These are phyloP conservation scores for Megamerina dolium DNA, from an alignment of 2,888 invertebrate genomes.

Conservation along the genomic window DNA sequence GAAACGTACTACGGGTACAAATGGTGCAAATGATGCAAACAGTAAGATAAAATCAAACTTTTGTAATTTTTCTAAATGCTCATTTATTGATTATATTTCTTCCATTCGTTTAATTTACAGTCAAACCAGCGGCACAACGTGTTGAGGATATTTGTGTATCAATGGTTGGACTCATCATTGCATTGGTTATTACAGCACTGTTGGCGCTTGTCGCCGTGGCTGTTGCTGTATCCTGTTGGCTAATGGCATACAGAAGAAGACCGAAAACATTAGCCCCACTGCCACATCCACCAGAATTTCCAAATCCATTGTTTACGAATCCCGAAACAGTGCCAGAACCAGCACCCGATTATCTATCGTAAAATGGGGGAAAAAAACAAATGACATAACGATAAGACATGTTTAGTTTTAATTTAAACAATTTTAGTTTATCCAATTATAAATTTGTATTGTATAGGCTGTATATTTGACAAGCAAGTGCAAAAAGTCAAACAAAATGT, in stretches of 20 bases:
- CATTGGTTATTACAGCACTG: constrained; percentile 84
- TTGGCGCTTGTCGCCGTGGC: constrained; percentile 89
- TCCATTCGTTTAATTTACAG: constrained; percentile 25
- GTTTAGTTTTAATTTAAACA: constrained; percentile 22
- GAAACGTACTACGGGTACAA: constrained; percentile 62
- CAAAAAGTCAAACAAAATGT: constrained; percentile 32
- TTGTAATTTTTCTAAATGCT: too few species aligned
- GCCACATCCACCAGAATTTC: constrained; percentile 92
- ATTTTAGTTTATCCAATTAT: constrained; percentile 11
- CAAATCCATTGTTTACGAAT: constrained; percentile 85
- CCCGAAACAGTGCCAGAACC: constrained; percentile 76
- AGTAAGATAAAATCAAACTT: constrained; percentile 50
- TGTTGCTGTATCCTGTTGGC: constrained; percentile 91
- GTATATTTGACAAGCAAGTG: constrained; percentile 39
- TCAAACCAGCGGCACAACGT: constrained; percentile 51
- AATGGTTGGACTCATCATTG: constrained; percentile 87
- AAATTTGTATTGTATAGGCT: too few species aligned
- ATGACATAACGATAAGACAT: constrained; percentile 14
- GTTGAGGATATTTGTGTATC: constrained; percentile 88
- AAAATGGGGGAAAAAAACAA: constrained; percentile 22
- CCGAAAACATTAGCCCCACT: constrained; percentile 83
- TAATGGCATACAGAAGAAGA: constrained; percentile 85
- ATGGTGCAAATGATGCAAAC: constrained; percentile 73
- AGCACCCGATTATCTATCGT: constrained; percentile 72
- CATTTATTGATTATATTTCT: constrained; percentile 1